phyloP scores from a whole-genome alignment of 2,113 vertebrate species.

The Benitochromis conjunctus region DNA sequence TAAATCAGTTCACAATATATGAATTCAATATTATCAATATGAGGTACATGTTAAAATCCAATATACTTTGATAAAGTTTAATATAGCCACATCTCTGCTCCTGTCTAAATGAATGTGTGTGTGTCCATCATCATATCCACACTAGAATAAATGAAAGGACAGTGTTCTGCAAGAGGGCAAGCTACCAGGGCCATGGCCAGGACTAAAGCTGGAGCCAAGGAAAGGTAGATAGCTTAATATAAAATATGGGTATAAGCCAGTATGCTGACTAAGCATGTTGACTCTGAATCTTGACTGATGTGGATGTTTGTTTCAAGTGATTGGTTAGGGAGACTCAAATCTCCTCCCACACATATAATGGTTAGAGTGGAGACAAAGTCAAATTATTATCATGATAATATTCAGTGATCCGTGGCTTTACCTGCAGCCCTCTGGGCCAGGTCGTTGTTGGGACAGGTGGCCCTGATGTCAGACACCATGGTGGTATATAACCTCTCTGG shows the following conservation, averaged over 20 bases:
- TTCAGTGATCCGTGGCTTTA: background rate
- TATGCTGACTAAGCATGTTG: background rate
- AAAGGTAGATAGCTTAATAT: too few species aligned
- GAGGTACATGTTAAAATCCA: background rate
- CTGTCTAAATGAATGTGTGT: background rate
- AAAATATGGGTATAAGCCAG: background rate
- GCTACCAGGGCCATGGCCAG: background rate
- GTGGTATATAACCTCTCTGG: constrained; percentile 74
- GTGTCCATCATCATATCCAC: background rate
- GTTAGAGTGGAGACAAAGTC: background rate
- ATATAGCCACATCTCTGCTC: background rate
- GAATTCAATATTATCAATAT: background rate
- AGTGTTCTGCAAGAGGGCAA: background rate
- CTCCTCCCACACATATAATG: background rate
- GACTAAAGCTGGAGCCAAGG: background rate
- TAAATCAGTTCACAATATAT: too few species aligned
- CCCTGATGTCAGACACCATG: constrained; percentile 76
- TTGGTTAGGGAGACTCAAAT: background rate
- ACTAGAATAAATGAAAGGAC: background rate
- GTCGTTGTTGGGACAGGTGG: constrained; percentile 70
- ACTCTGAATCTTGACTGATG: background rate
- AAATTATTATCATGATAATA: background rate
- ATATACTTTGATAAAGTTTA: background rate
- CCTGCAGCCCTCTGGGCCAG: constrained; percentile 72
- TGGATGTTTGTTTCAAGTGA: background rate